Evolutionary conservation across 2,888 invertebrate genomes (phyloP), one percentile per base, ranked within the genome.

Genomic region (Hypena proboscidalis): DNA sequence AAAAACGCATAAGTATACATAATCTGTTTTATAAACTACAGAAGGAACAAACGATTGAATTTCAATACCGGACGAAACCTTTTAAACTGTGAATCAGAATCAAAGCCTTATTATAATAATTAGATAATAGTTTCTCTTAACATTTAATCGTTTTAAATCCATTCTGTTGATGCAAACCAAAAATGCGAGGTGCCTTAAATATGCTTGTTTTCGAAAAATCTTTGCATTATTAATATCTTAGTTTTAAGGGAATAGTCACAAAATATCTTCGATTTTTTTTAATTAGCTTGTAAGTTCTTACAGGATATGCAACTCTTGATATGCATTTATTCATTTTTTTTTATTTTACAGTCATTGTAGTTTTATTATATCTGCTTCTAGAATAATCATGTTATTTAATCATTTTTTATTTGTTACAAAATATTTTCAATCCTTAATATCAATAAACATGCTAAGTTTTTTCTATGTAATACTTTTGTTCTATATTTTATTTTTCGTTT

Each of bases 101-200:
- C 35, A 44, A 51, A 34, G 41, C 42, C 26, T 42, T 13, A 39
- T 43, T 58, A 58, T 22, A 44, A 32, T 49, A 58, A 48, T 53
- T 60, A 65, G 39, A 14, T 58, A 49, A 44, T 41, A 43, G 47
- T 65, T 65, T 58, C 51, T 55, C 50, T 50, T 29, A 38, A 64
- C 29, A 48, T 42, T 35, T 52, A 59, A 50, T 48, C 37, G 50
- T 57, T 58, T 46, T 41, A 33, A 48, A 59, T 53, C 49, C 47
- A 44, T 62, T 65, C 66, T 42, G 53, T 61, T 56, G 47, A 54
- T 62, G 64, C 66, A 79, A 81, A 86, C 85, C 84, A 86, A 85
- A 86, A 78, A 83, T 67, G 71, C 69, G 67, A 80, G 84, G 86
- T 86, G 87, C 87, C 86, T 87, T 87, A 87, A 62, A 77, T 74